A percentile compares a stretch with the other conserved stretches of the same genome.
These are phyloP conservation scores for Phoxinus phoxinus DNA, from an alignment of 2,113 vertebrate genomes.

Conservation along the genomic window DNA sequence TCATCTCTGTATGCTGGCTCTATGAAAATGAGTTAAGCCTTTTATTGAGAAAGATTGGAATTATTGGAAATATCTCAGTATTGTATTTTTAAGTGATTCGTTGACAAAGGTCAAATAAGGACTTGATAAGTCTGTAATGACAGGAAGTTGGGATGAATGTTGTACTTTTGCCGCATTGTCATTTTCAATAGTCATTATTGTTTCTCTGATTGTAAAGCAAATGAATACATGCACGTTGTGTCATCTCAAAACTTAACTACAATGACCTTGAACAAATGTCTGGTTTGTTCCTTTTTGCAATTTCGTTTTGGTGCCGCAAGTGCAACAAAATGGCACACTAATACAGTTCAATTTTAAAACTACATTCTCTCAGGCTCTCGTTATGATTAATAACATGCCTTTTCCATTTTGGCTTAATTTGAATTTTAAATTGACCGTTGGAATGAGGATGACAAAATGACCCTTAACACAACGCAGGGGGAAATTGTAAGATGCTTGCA, in stretches of 20 bases:
- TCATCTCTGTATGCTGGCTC: not conserved
- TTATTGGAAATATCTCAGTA: constrained; percentile 18
- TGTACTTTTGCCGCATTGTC: not conserved
- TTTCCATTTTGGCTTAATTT: constrained; percentile 26
- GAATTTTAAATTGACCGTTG: constrained; percentile 14
- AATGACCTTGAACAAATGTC: not conserved
- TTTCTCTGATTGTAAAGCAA: not conserved
- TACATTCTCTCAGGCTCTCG: not conserved
- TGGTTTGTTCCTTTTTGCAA: not conserved
- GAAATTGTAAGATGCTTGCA: not conserved
- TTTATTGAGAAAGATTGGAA: not conserved
- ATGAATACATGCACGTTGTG: not conserved
- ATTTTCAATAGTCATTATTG: not conserved
- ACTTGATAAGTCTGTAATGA: not conserved
- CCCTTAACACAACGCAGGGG: not conserved
- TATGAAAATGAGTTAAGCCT: not conserved
- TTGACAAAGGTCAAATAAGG: not conserved
- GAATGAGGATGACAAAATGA: not conserved
- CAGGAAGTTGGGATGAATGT: not conserved
- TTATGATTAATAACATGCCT: constrained; percentile 5
- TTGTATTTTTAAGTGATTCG: not conserved
- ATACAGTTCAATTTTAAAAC: constrained; percentile 5
- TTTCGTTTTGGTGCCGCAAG: not conserved
- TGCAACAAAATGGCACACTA: not conserved
- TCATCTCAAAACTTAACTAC: not conserved